Evolutionary conservation across 2,113 vertebrate species (phyloP), one percentile per base, ranked within the genome.

Genomic region (Chaenogobius annularis): DNA sequence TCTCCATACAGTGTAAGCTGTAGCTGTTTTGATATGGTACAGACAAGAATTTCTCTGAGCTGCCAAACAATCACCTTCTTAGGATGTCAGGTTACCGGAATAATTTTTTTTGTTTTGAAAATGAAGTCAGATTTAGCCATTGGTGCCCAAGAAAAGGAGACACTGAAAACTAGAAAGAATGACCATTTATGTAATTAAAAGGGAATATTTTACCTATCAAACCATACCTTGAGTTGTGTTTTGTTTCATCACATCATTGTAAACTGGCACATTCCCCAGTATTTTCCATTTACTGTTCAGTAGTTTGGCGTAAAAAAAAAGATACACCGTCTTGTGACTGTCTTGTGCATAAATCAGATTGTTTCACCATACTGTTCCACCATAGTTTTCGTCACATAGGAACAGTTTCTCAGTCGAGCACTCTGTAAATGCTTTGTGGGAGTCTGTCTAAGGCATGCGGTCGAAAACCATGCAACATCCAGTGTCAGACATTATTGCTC

Each of bases 401-500:
- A 84, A 79, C 48, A n/a, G 71, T 77, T 68, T 86, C 31, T 81
- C 47, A 74, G 75, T 81, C 55, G 66, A 35, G 64, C 73, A 56
- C 74, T 79, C 70, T 78, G 69, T 70, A 76, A 75, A 61, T 37
- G 69, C 80, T 74, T 75, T 82, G 79, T 78, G 75, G 84, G 87
- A 90, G 83, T 83, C 78, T 83, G 77, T 79, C 67, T 56, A 83
- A 68, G 3, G 71, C 82, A 56, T 58, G 72, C 72, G 35, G 35
- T 40, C 61, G 19, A 43, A 40, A 63, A 17, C 76, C 76, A 69
- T 73, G 82, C 83, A 88, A 85, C 89, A 83, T 83, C 83, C 88
- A 77, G 86, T 72, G 82, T 90, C 79, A 89, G 85, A 75, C 89
- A 76, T 89, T 78, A 82, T 89, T 77, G 77, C 82, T 86, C 82